Evolutionary conservation across 2,113 vertebrate genomes (phyloP), one percentile per base, ranked within the genome.

Genomic region (Mus musculus): DNA sequence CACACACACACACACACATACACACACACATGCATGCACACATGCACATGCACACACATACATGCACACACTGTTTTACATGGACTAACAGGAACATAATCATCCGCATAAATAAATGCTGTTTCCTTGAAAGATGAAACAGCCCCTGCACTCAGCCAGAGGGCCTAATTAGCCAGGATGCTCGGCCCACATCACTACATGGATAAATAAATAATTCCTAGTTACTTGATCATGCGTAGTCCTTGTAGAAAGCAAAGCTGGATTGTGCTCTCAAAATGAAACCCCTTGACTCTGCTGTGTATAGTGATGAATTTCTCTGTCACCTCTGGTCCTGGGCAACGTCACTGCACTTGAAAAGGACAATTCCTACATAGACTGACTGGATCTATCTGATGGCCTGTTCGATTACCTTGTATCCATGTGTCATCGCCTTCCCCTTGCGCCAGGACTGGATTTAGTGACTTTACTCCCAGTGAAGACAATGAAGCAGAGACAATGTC

Each of bases 91-190:
- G 12, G 13, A 1, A 59, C 39, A 24, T 33, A 52, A 5, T 59
- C 71, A 85, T 30, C 59, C 1, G 12, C 24, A 30, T 26, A 77
- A 71, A 78, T n/a, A 91, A 52, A 17, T 59, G 69, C 46, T 52
- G 95, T 82, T 86, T 69, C 24, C 87, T 69, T 54, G 52, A n/a
- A 75, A 56, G 87, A 72, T 65, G 56, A 89, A 95, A 94, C 30
- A 76, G 33, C 59, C 63, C 24, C n/a, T 73, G 87, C 56, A 59
- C 10, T 63, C 85, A 72, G 84, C 49, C 85, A 67, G 87, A 75
- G 26, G 11, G 33, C 33, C 81, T 88, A 72, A 88, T 94, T 72
- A 89, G 54, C 76, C 92, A 87, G 76, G 54, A 85, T 90, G 33
- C 49, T 54, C 67, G 20, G 46, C 81, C 26, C 26, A 69, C 22